Percentiles rank a stretch among this genome's conserved stretches.
phyloP scores from a whole-genome alignment of 2,797 vertebrate species.

The Dermochelys coriacea region DNA sequence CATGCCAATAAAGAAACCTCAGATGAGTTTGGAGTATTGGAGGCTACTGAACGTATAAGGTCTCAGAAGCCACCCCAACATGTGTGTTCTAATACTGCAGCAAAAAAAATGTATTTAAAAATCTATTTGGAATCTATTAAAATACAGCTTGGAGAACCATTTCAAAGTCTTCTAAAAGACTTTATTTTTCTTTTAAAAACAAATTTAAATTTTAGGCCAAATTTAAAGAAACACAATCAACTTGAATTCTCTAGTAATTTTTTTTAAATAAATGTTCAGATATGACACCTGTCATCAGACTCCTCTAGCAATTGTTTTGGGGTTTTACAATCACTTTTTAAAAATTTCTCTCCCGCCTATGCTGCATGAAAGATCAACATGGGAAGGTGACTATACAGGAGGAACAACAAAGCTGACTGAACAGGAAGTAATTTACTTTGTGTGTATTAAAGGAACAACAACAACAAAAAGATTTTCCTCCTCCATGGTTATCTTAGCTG shows the following conservation, averaged over 20 bases:
- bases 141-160: background rate
- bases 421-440: background rate
- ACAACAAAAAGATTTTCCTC: background rate
- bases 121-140: background rate
- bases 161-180: too few species aligned
- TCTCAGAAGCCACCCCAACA: too few species aligned
- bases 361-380: background rate
- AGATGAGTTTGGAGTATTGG: too few species aligned
- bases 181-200: background rate
- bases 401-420: background rate
- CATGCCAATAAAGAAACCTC: too few species aligned
- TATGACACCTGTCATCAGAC: background rate
- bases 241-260: background rate
- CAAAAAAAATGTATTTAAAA: background rate
- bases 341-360: background rate
- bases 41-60: too few species aligned
- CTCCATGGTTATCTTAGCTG: background rate
- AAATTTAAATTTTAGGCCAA: background rate
- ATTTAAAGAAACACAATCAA: background rate
- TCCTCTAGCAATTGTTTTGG: background rate
- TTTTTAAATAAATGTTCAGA: background rate
- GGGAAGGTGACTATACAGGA: background rate
- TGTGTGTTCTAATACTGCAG: rapidly evolving
- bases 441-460: background rate
- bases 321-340: background rate